Conservation (phyloP, 2,113 vertebrate genomes). For the Microtus pennsylvanicus region DNA sequence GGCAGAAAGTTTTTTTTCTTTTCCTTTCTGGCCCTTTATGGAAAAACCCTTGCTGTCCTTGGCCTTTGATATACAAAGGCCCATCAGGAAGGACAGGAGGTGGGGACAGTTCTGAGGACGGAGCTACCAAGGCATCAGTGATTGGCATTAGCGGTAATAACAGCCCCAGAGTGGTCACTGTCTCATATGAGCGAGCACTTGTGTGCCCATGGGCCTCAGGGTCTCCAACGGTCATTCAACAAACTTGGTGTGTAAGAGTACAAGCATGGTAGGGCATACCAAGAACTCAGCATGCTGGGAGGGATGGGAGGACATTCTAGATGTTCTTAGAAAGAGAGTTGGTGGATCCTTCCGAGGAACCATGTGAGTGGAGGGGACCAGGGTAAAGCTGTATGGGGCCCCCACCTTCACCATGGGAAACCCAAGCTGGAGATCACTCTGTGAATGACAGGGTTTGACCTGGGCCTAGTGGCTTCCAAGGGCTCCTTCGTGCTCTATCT, state of each 20-base stretch:
- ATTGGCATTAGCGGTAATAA: not conserved
- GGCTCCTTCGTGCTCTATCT: not conserved
- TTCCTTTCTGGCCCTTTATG: not conserved
- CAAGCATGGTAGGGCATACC: accelerated
- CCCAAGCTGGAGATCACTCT: not conserved
- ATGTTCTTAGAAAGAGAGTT: not conserved
- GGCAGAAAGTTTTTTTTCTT: not conserved
- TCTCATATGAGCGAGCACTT: not conserved
- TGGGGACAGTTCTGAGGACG: not conserved
- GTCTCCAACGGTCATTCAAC: not conserved
- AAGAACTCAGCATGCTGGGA: not conserved
- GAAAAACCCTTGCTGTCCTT: not conserved
- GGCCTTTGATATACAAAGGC: not conserved
- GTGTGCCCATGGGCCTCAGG: not conserved
- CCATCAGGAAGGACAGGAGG: not conserved
- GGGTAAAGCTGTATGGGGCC: not conserved
- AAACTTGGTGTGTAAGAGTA: no score
- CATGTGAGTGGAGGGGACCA: no score
- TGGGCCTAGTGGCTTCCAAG: not conserved
- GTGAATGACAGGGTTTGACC: not conserved
- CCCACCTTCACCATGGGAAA: not conserved
- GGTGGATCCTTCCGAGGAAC: not conserved
- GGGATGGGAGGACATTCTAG: accelerated
- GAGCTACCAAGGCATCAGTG: not conserved
- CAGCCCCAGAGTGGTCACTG: not conserved